Conservation (phyloP, 2,888 invertebrate species). For the Hirtodrosophila histrioides region DNA sequence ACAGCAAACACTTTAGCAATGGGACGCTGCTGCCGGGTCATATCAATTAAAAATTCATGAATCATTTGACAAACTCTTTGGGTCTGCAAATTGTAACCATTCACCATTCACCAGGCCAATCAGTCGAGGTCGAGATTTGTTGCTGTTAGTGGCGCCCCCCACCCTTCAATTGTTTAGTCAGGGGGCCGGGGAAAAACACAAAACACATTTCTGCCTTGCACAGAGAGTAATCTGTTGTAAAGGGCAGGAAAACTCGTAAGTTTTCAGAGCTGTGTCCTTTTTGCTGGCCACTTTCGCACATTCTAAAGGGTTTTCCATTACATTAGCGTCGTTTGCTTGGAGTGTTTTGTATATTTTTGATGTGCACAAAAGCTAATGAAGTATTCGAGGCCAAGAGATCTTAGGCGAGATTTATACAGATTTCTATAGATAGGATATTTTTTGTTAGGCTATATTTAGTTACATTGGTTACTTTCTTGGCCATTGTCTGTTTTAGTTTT, state of each 20-base stretch:
- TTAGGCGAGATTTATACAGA: conserved; percentile 6
- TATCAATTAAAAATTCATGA: conserved; percentile 77
- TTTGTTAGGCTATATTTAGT: too few species aligned
- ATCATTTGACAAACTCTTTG: conserved; percentile 78
- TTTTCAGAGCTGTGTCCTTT: conserved; percentile 40
- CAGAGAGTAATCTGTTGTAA: conserved; percentile 68
- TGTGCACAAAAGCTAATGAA: conserved; percentile 42
- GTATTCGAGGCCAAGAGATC: conserved; percentile 21
- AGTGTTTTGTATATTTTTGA: conserved; percentile 20
- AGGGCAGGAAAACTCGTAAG: conserved; percentile 62
- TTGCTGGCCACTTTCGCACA: conserved; percentile 30
- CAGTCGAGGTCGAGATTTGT: conserved; percentile 45
- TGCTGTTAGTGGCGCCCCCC: conserved; percentile 16
- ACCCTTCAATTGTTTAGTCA: too few species aligned
- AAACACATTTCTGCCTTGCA: conserved; percentile 47
- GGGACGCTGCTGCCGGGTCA: conserved; percentile 16
- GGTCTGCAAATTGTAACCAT: conserved; percentile 55
- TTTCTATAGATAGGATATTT: background rate
- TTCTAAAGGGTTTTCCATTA: conserved; percentile 59
- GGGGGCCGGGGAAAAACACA: background rate
- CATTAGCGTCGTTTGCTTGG: conserved; percentile 55
- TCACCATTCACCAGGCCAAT: conserved; percentile 55
- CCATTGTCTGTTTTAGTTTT: conserved; percentile 6
- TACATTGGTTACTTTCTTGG: too few species aligned
- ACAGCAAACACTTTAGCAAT: conserved; percentile 21